Evolutionary conservation across 1,140 invertebrate species (phyloP).

Genomic region (Tetragnatha versicolor): DNA sequence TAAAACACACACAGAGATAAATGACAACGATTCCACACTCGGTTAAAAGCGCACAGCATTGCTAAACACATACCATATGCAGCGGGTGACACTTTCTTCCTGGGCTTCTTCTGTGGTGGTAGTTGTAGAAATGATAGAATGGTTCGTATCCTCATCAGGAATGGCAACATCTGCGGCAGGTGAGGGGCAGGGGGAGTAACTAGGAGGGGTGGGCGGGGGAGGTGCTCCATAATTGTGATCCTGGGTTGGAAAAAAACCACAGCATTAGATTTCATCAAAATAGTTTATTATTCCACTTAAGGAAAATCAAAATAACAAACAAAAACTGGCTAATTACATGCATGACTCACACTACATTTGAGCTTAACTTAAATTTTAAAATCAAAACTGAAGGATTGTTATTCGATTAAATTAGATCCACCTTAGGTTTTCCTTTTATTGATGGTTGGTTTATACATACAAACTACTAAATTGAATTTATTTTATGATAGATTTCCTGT

Average conservation of each 20-base stretch:
- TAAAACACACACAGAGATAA: too few species aligned
- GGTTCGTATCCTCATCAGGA: conserved; percentile 59
- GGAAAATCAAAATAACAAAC: too few species aligned
- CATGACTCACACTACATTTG: too few species aligned
- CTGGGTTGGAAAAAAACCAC: conserved; percentile 64
- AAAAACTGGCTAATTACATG: too few species aligned
- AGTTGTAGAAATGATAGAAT: conserved; percentile 73
- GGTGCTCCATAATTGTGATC: conserved; percentile 83
- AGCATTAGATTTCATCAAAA: not conserved
- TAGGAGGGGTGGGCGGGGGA: conserved; percentile 71
- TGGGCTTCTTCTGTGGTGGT: conserved; percentile 75
- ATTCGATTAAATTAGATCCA: too few species aligned
- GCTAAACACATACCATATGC: conserved; percentile 75
- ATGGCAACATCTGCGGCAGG: conserved; percentile 60
- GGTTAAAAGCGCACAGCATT: not conserved
- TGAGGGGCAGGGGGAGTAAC: conserved; percentile 67
- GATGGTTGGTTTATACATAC: too few species aligned
- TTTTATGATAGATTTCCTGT: too few species aligned
- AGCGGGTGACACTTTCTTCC: conserved; percentile 86
- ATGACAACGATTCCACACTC: too few species aligned
- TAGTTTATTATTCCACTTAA: not conserved
- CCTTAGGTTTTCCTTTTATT: too few species aligned
- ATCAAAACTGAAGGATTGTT: too few species aligned
- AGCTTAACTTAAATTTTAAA: too few species aligned
- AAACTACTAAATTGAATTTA: too few species aligned